phyloP scores from a whole-genome alignment of 1,140 invertebrate genomes.

The Drosophila orena region DNA sequence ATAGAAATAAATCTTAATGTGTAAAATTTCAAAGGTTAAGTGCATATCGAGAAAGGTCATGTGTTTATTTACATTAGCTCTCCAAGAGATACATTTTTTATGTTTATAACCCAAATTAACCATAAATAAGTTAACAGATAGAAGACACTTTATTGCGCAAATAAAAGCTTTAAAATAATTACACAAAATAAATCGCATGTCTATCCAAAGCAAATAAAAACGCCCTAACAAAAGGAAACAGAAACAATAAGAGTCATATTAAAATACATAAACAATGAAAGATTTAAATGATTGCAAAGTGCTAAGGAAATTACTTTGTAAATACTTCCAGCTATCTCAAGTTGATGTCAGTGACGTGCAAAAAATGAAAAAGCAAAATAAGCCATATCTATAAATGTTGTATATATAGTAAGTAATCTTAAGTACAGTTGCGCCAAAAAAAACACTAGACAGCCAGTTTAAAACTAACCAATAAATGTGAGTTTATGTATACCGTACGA shows the following conservation, averaged over 20 bases:
- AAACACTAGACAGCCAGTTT: constrained; percentile 16
- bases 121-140: constrained; percentile 1
- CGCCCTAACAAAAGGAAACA: constrained; percentile 8
- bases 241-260: constrained; percentile 34
- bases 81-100: constrained; percentile 18
- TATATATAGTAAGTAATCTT: constrained; percentile 39
- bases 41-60: background rate
- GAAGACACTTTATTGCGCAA: background rate
- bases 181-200: constrained; percentile 10
- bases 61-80: no score
- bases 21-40: background rate
- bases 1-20: constrained; percentile 19
- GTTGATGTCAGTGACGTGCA: constrained; percentile 18
- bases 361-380: constrained; percentile 13
- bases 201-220: constrained; percentile 8
- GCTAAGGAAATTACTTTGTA: constrained; percentile 44
- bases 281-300: constrained; percentile 55
- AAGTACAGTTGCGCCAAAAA: constrained; percentile 72
- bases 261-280: constrained; percentile 29
- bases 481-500: constrained; percentile 66
- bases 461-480: constrained; percentile 68
- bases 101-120: background rate
- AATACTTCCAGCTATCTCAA: constrained; percentile 33
- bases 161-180: constrained; percentile 54
- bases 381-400: constrained; percentile 67